Evolutionary conservation across 2,113 vertebrate genomes (phyloP).

Genomic region (Meleagris gallopavo): DNA sequence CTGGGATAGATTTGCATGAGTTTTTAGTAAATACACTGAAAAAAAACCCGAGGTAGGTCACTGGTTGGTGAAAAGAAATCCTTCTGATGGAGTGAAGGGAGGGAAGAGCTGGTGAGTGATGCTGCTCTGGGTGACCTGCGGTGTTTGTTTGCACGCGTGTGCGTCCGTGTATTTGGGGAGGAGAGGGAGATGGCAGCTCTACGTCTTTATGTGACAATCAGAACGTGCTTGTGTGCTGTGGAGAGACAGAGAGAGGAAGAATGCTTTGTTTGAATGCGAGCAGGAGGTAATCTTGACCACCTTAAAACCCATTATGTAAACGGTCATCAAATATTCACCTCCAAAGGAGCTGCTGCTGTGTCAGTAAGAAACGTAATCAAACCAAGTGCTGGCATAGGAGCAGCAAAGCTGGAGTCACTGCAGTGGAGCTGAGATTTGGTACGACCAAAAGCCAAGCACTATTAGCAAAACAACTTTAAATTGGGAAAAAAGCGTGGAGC

Average conservation of each 20-base stretch:
- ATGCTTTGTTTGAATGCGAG: neutral
- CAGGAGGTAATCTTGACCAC: slow-evolving; percentile 18
- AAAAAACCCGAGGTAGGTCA: slow-evolving; percentile 97
- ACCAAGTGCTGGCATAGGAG: neutral
- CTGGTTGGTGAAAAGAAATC: slow-evolving; percentile 72
- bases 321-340: neutral
- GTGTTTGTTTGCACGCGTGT: neutral
- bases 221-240: neutral
- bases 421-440: neutral
- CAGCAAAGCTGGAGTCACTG: neutral
- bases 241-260: neutral
- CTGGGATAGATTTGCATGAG: slow-evolving; percentile 98
- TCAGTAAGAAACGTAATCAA: neutral
- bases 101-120: neutral
- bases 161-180: neutral
- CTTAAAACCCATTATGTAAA: neutral
- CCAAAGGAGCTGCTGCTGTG: neutral
- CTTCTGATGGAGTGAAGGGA: neutral
- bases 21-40: slow-evolving; percentile 99
- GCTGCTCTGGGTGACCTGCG: neutral
- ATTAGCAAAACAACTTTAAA: neutral
- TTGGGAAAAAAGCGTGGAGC: neutral
- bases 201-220: neutral
- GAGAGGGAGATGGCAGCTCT: neutral
- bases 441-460: neutral